These are phyloP conservation scores for Lottia scabra DNA, from an alignment of 2,888 invertebrate genomes.

Conservation along the genomic window DNA sequence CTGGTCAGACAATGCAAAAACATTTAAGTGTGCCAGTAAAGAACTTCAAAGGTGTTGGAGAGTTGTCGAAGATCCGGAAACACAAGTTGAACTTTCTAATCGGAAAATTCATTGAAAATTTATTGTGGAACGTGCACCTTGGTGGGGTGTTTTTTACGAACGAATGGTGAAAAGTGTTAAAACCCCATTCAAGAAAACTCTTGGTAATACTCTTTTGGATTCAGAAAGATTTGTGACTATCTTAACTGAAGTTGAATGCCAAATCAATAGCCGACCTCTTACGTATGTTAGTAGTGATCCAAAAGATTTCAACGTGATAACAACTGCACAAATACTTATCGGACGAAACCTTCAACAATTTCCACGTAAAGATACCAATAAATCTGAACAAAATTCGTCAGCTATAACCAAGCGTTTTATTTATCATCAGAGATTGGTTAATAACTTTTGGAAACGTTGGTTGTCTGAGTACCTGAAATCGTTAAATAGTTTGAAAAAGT, in stretches of 20 bases:
- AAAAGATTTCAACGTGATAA: too few species aligned
- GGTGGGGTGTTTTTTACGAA: background rate
- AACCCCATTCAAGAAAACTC: too few species aligned
- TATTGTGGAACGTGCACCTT: background rate
- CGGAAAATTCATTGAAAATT: background rate
- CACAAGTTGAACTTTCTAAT: background rate
- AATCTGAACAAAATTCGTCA: background rate
- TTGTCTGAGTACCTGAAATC: background rate
- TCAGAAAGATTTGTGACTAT: too few species aligned
- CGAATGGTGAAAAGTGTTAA: too few species aligned
- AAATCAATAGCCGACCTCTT: too few species aligned
- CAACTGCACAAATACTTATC: too few species aligned
- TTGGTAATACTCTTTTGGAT: too few species aligned
- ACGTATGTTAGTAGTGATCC: too few species aligned
- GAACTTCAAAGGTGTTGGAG: background rate
- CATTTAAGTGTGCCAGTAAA: background rate
- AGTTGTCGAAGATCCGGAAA: background rate
- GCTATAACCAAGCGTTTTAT: background rate
- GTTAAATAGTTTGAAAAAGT: background rate
- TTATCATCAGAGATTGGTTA: background rate
- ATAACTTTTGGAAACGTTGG: background rate
- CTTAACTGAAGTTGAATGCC: too few species aligned
- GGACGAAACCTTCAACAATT: too few species aligned
- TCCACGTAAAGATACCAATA: background rate
- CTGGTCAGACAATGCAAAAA: background rate